Evolutionary conservation across 2,113 vertebrate species (phyloP).

Genomic region (Conger conger): DNA sequence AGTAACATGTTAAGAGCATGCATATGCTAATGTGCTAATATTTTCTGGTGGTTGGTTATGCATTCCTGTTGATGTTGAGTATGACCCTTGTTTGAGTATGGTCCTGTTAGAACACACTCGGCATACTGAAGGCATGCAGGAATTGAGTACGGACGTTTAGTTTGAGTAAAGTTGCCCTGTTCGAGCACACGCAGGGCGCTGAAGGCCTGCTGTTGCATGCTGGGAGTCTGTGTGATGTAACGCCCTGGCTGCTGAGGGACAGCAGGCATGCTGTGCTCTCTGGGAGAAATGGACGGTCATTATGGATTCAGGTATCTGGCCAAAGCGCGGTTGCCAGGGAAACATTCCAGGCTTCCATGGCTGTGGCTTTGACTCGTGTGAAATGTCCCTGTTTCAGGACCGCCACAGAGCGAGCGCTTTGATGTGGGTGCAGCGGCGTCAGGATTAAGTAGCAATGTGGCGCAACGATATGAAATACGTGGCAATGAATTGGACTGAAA

Average conservation of each 20-base stretch:
- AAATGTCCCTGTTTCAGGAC: background rate
- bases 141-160: no score
- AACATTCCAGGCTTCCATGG: conserved; percentile 41
- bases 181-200: background rate
- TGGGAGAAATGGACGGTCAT: conserved; percentile 65
- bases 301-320: conserved; percentile 68
- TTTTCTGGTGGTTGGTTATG: background rate
- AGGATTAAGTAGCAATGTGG: background rate
- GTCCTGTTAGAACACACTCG: background rate
- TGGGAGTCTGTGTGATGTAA: conserved; percentile 14
- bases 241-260: conserved; percentile 19
- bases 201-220: background rate
- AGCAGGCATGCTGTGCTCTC: conserved; percentile 45
- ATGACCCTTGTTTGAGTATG: background rate
- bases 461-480: background rate
- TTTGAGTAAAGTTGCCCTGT: background rate
- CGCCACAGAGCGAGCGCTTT: background rate
- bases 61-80: background rate
- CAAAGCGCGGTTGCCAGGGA: conserved; percentile 66
- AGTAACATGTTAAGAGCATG: background rate
- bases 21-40: background rate
- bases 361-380: conserved; percentile 27
- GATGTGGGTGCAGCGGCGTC: background rate
- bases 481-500: background rate
- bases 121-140: background rate